These are phyloP conservation scores for Chrysopa pallens DNA, from an alignment of 1,140 invertebrate species.

Conservation along the genomic window DNA sequence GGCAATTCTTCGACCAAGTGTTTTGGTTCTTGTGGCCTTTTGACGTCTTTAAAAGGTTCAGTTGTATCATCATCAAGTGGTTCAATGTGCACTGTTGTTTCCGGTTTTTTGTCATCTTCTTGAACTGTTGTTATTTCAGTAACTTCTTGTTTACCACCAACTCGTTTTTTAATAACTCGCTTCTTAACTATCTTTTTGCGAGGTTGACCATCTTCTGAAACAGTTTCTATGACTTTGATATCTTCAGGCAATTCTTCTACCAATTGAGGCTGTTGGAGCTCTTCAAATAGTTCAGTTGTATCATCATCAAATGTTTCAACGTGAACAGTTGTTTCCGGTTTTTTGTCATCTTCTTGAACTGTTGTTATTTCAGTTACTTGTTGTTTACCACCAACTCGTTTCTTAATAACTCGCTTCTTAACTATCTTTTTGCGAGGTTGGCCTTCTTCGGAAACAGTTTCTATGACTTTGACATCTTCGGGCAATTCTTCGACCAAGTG, in stretches of 20 bases:
- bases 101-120: constrained; percentile 7
- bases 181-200: constrained; percentile 8
- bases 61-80: constrained; percentile 3
- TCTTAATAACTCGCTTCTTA: constrained; percentile 10
- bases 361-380: constrained; percentile 8
- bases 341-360: constrained; percentile 9
- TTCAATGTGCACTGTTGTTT: constrained; percentile 5
- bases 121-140: not conserved
- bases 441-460: constrained; percentile 7
- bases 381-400: constrained; percentile 4
- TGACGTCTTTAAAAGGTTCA: constrained; percentile 3
- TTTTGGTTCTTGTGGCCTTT: constrained; percentile 4
- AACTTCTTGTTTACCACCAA: constrained; percentile 5
- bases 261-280: not conserved
- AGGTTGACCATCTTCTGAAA: not conserved
- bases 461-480: constrained; percentile 12
- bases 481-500: constrained; percentile 7
- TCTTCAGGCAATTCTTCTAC: not conserved
- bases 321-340: constrained; percentile 7
- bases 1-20: constrained; percentile 7
- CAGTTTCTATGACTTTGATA: not conserved
- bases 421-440: constrained; percentile 7
- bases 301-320: constrained; percentile 7
- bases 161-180: constrained; percentile 15
- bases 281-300: not conserved